Conservation (phyloP, 2,113 vertebrate genomes). For the Urocolius indicus region DNA sequence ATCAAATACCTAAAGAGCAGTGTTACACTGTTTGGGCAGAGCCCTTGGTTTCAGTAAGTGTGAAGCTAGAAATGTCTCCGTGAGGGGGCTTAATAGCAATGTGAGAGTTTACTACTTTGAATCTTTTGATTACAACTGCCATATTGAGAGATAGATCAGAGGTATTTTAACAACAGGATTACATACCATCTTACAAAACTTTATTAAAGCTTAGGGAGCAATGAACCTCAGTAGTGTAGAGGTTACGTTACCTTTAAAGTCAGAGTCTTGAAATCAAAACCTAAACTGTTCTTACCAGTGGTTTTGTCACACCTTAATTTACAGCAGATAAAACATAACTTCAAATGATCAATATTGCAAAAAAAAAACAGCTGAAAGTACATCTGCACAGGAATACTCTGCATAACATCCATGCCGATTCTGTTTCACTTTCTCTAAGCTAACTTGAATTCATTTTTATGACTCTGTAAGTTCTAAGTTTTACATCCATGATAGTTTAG, state of each 20-base stretch:
- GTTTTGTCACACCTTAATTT: background rate
- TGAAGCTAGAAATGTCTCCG: background rate
- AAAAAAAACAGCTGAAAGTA: background rate
- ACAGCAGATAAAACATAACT: background rate
- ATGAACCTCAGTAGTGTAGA: background rate
- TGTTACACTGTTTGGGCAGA: background rate
- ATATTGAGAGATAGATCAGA: background rate
- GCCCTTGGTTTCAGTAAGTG: background rate
- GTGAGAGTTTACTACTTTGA: background rate
- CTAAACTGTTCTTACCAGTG: background rate
- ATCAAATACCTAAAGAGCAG: background rate
- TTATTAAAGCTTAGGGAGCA: background rate
- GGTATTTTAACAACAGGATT: background rate
- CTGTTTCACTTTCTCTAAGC: background rate
- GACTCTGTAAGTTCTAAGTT: background rate
- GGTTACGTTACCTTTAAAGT: background rate
- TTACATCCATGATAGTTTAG: background rate
- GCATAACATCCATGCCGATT: background rate
- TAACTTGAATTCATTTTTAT: background rate
- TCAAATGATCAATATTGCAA: background rate
- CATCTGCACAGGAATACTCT: background rate
- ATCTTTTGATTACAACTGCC: background rate
- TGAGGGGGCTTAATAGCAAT: background rate
- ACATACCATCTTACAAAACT: background rate
- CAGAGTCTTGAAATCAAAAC: background rate